These are phyloP conservation scores for Ceyx margarethae DNA, from an alignment of 2,113 vertebrate genomes.

Conservation along the genomic window DNA sequence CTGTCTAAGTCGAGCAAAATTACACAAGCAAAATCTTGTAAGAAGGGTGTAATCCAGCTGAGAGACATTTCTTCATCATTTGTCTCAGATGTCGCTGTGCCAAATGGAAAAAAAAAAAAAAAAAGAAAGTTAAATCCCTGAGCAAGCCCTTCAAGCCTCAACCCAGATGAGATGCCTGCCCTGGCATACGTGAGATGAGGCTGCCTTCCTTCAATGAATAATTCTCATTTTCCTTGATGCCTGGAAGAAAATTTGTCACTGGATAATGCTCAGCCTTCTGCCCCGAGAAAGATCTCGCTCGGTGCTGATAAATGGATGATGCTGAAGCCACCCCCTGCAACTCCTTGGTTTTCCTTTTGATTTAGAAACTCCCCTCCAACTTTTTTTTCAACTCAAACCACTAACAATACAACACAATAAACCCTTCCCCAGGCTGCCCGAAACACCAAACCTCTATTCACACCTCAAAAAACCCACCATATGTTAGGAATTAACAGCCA, in stretches of 20 bases:
- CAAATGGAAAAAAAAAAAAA: not conserved
- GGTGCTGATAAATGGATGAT: not conserved
- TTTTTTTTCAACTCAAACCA: not conserved
- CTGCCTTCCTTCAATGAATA: not conserved
- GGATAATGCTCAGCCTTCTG: not conserved
- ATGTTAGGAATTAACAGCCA: not conserved
- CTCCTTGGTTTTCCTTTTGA: not conserved
- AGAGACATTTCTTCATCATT: not conserved
- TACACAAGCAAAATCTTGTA: not conserved
- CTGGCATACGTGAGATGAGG: not conserved
- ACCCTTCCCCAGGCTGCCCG: not conserved
- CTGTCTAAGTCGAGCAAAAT: not conserved
- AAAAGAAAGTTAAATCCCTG: slow-evolving; percentile 34
- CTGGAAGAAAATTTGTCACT: not conserved
- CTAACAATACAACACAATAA: not conserved
- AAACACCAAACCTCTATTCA: not conserved
- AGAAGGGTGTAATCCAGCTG: not conserved
- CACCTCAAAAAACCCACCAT: not conserved
- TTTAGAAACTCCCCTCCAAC: not conserved
- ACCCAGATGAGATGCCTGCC: not conserved
- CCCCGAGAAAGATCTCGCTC: not conserved
- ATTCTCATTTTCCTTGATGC: not conserved
- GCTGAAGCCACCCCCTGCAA: not conserved
- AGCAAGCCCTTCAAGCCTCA: not conserved
- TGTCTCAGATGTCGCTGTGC: not conserved